phyloP scores from a whole-genome alignment of 2,797 vertebrate species.

The Sphaeramia orbicularis region DNA sequence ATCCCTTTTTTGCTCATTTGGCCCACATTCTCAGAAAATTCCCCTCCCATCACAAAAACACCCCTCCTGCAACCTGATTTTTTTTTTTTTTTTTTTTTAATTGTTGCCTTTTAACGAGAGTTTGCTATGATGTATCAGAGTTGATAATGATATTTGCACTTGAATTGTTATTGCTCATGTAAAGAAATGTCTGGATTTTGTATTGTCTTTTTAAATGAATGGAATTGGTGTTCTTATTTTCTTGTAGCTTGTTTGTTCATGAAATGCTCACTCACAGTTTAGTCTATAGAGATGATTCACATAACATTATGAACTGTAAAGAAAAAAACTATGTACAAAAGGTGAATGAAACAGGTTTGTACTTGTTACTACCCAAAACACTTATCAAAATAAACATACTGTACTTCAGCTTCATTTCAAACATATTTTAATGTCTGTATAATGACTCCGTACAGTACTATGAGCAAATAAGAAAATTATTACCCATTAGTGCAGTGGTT shows the following conservation, averaged over 20 bases:
- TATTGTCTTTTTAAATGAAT: conserved; percentile 95
- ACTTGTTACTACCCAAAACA: conserved; percentile 78
- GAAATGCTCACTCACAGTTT: conserved; percentile 79
- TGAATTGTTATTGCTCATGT: conserved; percentile 97
- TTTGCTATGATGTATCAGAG: conserved; percentile 90
- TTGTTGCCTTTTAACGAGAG: conserved; percentile 80
- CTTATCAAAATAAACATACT: conserved; percentile 83
- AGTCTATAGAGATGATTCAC: conserved; percentile 78
- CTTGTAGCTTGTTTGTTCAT: conserved; percentile 80
- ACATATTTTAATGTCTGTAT: conserved; percentile 69
- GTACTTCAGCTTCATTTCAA: conserved; percentile 77
- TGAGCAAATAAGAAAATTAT: conserved; percentile 23
- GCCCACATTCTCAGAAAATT: conserved; percentile 9
- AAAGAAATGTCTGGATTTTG: conserved; percentile 98
- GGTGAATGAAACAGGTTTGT: conserved; percentile 77
- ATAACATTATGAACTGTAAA: conserved; percentile 76
- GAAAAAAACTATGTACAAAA: conserved; percentile 69
- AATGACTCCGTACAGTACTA: conserved; percentile 25
- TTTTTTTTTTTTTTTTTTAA: conserved; percentile 21
- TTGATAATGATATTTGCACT: conserved; percentile 99
- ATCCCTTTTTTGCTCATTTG: neutral
- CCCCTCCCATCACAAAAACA: conserved; percentile 22
- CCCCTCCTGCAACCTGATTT: conserved; percentile 68
- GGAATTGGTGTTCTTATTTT: conserved; percentile 86
- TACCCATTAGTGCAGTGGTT: neutral